Evolutionary conservation across 2,113 vertebrate genomes (phyloP), one percentile per base, ranked within the genome.

Genomic region (Phrynosoma blainvillii): DNA sequence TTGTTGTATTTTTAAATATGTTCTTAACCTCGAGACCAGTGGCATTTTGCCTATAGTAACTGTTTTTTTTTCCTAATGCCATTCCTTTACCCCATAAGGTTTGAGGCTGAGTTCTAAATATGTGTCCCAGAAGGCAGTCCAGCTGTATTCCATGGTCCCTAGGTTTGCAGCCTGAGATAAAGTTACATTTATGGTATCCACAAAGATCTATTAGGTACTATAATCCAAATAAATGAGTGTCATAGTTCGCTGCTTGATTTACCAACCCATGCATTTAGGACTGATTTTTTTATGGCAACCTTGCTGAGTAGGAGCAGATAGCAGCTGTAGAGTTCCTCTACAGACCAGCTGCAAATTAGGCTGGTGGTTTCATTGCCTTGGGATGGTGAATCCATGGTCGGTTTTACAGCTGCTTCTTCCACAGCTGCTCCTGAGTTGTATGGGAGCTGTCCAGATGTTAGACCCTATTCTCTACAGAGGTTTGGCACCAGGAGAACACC

Each of bases 1-100:
- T 95, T 92, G 89, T 80, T 93, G 77, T 16, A 81, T 93, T 96
- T 95, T 95, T 56, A 93, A 95, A 92, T 89, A 93, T 40, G 42
- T 93, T 92, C 94, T 94, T 88, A 93, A 94, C 85, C 93, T 94
- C 2, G 3, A 81, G 87, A 93, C 81, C 80, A 75, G 77, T 92
- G 91, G 92, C 94, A 88, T 10, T 14, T 6, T 91, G 73, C 89
- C 92, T 90, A 71, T 82, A 92, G 56, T 87, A 92, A 87, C 80
- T 95, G 95, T 95, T 91, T 71, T 12, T 12, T 94, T 12, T 12
- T 94, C 83, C 84, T 87, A 70, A 36, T 84, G 87, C 91, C 59
- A 87, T 54, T 87, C 94, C 95, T 93, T 62, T 84, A 27, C 23
- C 4, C 70, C 30, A 56, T 92, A 93, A 94, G 32, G 40, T 73